Percentiles rank a stretch among this genome's conserved stretches.
Evolutionary conservation across 2,888 invertebrate genomes (phyloP).

Genomic region (Amorpha juglandis): DNA sequence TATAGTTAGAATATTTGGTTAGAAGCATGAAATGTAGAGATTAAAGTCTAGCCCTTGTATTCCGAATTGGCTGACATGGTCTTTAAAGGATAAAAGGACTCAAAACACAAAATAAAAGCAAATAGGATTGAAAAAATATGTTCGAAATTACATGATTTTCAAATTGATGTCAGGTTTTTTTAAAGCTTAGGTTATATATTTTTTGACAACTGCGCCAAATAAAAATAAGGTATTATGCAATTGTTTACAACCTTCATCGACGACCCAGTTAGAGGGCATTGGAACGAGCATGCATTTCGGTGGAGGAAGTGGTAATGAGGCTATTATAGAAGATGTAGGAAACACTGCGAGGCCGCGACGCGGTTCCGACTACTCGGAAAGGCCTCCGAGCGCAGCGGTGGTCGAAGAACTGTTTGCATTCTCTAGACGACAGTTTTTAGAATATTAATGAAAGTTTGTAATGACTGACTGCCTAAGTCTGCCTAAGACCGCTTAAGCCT

Average conservation of each 20-base stretch:
- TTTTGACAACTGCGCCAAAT: background rate
- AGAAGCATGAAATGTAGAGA: too few species aligned
- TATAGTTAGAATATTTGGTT: too few species aligned
- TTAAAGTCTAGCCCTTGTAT: too few species aligned
- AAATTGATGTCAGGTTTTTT: too few species aligned
- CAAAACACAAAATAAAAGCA: too few species aligned
- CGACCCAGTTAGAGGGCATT: conserved; percentile 47
- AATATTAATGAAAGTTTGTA: too few species aligned
- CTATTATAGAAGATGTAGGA: conserved; percentile 58
- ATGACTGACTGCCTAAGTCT: too few species aligned
- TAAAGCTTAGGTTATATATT: background rate
- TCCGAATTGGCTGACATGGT: too few species aligned
- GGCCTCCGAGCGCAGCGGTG: background rate
- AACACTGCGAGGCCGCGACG: conserved; percentile 55
- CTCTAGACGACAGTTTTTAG: background rate
- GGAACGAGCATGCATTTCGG: conserved; percentile 34
- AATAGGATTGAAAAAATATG: too few species aligned
- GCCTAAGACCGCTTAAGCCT: too few species aligned
- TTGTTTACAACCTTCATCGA: conserved; percentile 40
- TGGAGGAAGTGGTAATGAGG: conserved; percentile 67
- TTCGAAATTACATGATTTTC: too few species aligned
- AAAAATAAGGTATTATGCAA: conserved; percentile 3
- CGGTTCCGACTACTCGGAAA: conserved; percentile 42
- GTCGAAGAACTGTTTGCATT: background rate
- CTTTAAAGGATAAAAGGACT: too few species aligned